Evolutionary conservation across 2,113 vertebrate species (phyloP).

Genomic region (Glaucomys volans): DNA sequence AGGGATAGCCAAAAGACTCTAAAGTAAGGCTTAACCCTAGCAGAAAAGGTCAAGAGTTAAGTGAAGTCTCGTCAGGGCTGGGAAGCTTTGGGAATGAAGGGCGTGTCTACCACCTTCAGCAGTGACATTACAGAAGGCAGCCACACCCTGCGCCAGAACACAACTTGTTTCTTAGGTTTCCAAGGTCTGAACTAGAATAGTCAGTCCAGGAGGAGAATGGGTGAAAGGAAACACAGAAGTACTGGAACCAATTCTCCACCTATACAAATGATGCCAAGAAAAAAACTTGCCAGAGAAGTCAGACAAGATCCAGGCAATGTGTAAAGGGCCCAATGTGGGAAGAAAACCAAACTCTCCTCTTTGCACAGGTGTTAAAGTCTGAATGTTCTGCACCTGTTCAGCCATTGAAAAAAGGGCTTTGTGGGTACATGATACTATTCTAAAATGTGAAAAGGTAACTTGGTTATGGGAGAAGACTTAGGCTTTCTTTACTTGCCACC

Average conservation of each 20-base stretch:
- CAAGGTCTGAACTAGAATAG: neutral
- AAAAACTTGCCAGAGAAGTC: neutral
- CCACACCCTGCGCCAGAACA: neutral
- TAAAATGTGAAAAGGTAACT: neutral
- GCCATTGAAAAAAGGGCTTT: neutral
- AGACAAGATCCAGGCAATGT: neutral
- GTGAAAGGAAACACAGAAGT: neutral
- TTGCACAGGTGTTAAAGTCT: neutral
- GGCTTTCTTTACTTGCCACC: neutral
- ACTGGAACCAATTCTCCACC: neutral
- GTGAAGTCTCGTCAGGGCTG: neutral
- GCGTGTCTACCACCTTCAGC: neutral
- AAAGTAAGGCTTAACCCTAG: neutral
- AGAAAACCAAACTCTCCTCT: neutral
- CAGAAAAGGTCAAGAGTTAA: neutral
- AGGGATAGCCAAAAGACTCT: neutral
- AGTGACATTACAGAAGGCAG: neutral
- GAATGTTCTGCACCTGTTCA: neutral
- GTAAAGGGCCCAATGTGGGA: rapidly evolving
- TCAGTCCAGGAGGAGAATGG: neutral
- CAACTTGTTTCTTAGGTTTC: neutral
- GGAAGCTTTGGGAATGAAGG: neutral
- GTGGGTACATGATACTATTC: neutral
- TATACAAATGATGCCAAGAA: neutral
- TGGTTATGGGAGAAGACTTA: neutral